Base-by-base conservation (phyloP, 2,888 invertebrate genomes). In the Scaptomyza flava region DNA sequence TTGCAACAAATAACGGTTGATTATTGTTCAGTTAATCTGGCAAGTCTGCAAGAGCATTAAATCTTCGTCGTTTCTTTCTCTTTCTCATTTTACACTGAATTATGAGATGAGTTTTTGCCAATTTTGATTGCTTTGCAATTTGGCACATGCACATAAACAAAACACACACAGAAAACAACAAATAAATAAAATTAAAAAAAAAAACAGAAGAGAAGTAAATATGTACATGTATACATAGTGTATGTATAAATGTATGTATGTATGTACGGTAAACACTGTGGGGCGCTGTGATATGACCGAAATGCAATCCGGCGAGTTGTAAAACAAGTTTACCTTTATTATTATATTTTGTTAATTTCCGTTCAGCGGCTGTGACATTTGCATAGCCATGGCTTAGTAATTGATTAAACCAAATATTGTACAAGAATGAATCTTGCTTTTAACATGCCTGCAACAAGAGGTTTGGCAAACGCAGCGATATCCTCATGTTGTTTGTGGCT, bases 291-390 rank as follows among this genome's bases (percentile, higher is more conserved):
- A 23, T 50, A 50, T 46, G 38, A 57, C 41, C 66, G 23, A 62
- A 58, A 68, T 79, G 86, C 73, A 84, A 76, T 78, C 78, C 58
- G 60, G 60, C 60, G 62, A 75, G 70, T 68, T 81, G 67, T 60
- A 61, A 65, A 84, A 81, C 81, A 73, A 79, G 71, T 84, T 87
- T 87, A 84, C 82, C 81, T 76, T 67, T 62, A 46, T 60, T 17
- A 53, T 41, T 46, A 6, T 50, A 33, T 51, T 74, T 42, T 38
- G 51, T 84, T 51, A 72, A 74, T 80, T 77, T 71, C 62, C 71
- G 62, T 47, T 76, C 34, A 61, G 64, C 52, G 68, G 57, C 71
- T 64, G 65, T 68, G 73, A 84, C 77, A 81, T 87, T 82, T 87
- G 77, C 77, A 79, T 83, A 77, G 63, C 48, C 70, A 68, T 62